Base-by-base conservation (phyloP, 1,140 invertebrate genomes). In the Drosophila quadrilineata region DNA sequence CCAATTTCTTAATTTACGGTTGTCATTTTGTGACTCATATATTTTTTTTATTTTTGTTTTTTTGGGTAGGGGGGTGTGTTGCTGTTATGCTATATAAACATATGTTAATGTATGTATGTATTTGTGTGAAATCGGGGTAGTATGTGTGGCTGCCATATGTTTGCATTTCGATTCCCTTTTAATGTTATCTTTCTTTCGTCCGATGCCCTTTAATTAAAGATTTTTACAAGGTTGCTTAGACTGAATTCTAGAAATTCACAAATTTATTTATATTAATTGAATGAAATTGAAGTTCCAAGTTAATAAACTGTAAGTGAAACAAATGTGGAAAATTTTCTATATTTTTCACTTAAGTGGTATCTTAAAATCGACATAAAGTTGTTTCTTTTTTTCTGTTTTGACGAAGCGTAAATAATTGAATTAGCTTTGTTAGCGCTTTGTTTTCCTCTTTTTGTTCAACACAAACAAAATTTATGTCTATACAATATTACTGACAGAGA, bases 361-460 rank as follows among this genome's bases (percentile, higher is more conserved):
- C 26, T 40, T n/a, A 0, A 0, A 29, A n/a, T 54, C 12, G 2
- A 19, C 6, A n/a, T 6, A 31, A 21, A 4, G 4, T 31, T 19
- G 21, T 49, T 36, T 40, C 46, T 21, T 41, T 50, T 66, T 66
- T 35, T 60, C n/a, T n/a, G 46, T 49, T 68, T 60, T 79, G 58
- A 52, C 53, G 72, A 46, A 38, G 72, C 76, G 73, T 73, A 76
- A 70, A 84, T 71, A 75, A 84, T 68, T 60, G 46, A 77, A 84
- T 84, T 84, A 77, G 79, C 66, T 74, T 74, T 84, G 59, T 70
- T 70, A 56, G 66, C 66, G 48, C 49, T 69, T 69, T 69, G 65
- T 71, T 71, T 68, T 56, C 58, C 41, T 50, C 28, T 65, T 71
- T 49, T 56, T 54, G 31, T 8, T 24, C 31, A 57, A 28, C 24